A percentile compares a stretch with the other conserved stretches of the same genome.
Conservation (phyloP, 2,113 vertebrate genomes). For the Sorex araneus region DNA sequence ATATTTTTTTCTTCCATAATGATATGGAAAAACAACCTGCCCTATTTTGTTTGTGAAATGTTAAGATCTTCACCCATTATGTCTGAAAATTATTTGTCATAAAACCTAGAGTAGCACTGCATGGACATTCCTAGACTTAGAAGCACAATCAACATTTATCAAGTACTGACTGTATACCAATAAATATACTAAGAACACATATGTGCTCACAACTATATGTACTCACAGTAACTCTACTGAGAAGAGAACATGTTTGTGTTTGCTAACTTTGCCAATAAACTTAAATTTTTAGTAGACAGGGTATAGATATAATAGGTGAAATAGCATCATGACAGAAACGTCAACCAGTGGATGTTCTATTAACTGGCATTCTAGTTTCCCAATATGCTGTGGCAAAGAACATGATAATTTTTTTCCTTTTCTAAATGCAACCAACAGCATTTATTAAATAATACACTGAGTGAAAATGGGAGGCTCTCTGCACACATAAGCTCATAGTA, state of each 20-base stretch:
- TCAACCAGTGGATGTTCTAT: not conserved
- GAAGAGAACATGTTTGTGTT: not conserved
- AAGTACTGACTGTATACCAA: not conserved
- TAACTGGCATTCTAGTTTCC: not conserved
- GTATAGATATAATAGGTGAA: not conserved
- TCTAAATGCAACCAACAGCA: not conserved
- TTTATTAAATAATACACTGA: not conserved
- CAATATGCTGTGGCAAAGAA: not conserved
- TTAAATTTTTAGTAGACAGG: not conserved
- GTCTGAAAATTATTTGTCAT: not conserved
- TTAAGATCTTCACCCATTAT: not conserved
- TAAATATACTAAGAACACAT: not conserved
- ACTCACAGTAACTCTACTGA: not conserved
- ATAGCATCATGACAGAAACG: fast-evolving
- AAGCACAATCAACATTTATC: not conserved
- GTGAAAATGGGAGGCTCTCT: not conserved
- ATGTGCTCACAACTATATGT: not conserved
- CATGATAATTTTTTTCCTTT: not conserved
- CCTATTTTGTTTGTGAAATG: not conserved
- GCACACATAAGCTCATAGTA: fast-evolving
- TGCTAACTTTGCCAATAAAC: not conserved
- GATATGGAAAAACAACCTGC: not conserved
- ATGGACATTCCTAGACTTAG: not conserved
- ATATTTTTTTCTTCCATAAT: not conserved
- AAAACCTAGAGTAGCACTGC: not conserved